Conservation (phyloP, 1,140 invertebrate species). For the Glossosoma conforme region DNA sequence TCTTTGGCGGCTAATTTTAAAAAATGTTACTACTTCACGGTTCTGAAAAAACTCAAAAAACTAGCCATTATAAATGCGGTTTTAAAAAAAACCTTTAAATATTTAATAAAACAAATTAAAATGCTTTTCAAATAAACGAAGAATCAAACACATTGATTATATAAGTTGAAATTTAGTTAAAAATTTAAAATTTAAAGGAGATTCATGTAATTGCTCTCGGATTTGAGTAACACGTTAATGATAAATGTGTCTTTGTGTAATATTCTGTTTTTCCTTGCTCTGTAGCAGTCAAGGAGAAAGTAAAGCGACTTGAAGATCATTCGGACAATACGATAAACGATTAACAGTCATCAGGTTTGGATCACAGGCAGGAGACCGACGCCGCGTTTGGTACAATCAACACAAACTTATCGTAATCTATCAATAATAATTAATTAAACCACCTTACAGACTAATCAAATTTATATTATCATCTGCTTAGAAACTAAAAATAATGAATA, state of each 20-base stretch:
- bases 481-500: constrained; percentile 14
- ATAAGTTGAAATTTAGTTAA: not conserved
- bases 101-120: not conserved
- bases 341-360: no score
- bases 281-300: no score
- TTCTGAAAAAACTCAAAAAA: no score
- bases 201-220: not conserved
- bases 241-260: no score
- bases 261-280: no score
- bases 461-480: constrained; percentile 32
- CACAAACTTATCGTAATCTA: no score
- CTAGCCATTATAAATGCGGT: no score
- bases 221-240: no score
- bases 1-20: no score
- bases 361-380: constrained; percentile 7
- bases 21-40: no score
- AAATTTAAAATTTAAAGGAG: not conserved
- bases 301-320: no score
- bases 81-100: not conserved
- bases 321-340: no score
- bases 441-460: constrained; percentile 28
- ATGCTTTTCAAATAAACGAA: not conserved
- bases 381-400: constrained; percentile 27
- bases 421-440: constrained; percentile 24
- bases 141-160: not conserved